These are phyloP conservation scores for Tragelaphus strepsiceros DNA, from an alignment of 2,113 vertebrate genomes.

Conservation along the genomic window DNA sequence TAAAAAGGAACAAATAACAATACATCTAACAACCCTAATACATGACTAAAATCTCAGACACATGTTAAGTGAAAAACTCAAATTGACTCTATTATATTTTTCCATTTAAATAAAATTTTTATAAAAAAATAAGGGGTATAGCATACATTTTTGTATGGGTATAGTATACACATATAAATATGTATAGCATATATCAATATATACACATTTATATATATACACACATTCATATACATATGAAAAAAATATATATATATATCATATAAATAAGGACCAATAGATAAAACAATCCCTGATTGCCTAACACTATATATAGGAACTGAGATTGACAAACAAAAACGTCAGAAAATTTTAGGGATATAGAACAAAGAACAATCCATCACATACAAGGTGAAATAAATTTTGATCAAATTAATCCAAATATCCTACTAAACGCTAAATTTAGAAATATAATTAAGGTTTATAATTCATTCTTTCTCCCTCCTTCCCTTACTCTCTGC, in stretches of 20 bases:
- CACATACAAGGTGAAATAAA: background rate
- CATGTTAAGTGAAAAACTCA: background rate
- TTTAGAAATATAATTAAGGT: background rate
- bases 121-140: background rate
- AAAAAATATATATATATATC: background rate
- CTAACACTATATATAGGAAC: background rate
- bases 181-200: background rate
- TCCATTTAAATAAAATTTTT: background rate
- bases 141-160: background rate
- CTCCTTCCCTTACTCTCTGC: background rate
- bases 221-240: background rate
- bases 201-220: background rate
- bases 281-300: background rate
- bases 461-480: too few relatives aligned
- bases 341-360: background rate
- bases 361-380: background rate
- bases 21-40: background rate
- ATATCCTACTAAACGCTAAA: background rate
- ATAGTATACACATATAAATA: background rate
- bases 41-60: background rate
- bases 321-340: background rate
- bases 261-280: background rate
- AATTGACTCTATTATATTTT: background rate
- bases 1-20: background rate
- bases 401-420: background rate